Percentiles rank a stretch among this genome's conserved stretches.
These are phyloP conservation scores for Pseudoips prasinana DNA, from an alignment of 2,888 invertebrate genomes.

Conservation along the genomic window DNA sequence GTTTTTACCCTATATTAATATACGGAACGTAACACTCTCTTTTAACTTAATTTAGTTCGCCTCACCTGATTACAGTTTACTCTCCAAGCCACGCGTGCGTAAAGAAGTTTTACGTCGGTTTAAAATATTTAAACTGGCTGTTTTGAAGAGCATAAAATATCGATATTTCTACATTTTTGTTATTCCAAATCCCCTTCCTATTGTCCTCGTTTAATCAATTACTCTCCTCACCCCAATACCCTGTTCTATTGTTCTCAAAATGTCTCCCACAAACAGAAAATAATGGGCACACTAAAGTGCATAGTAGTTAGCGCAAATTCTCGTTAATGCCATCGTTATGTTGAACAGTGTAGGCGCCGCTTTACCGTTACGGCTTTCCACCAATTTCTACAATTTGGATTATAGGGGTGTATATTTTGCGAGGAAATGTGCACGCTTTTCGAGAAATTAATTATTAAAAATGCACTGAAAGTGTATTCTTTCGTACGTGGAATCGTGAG, in stretches of 20 bases:
- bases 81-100: no score
- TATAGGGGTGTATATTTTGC: constrained; percentile 14
- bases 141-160: no score
- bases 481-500: no score
- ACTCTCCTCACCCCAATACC: background rate
- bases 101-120: no score
- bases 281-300: constrained; percentile 39
- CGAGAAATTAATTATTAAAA: no score
- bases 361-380: constrained; percentile 46
- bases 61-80: no score
- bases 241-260: background rate
- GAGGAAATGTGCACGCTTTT: background rate
- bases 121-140: no score
- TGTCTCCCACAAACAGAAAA: constrained; percentile 10
- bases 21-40: no score
- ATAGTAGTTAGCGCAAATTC: constrained; percentile 59
- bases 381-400: constrained; percentile 38
- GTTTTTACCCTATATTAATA: no score
- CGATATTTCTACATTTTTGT: no score
- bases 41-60: no score
- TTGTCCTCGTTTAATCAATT: background rate
- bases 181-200: background rate
- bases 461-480: no score
- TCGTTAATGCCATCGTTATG: constrained; percentile 55
- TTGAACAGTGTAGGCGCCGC: constrained; percentile 52